Base-by-base conservation (phyloP, 1,140 invertebrate genomes). In the Cyclina sinensis region DNA sequence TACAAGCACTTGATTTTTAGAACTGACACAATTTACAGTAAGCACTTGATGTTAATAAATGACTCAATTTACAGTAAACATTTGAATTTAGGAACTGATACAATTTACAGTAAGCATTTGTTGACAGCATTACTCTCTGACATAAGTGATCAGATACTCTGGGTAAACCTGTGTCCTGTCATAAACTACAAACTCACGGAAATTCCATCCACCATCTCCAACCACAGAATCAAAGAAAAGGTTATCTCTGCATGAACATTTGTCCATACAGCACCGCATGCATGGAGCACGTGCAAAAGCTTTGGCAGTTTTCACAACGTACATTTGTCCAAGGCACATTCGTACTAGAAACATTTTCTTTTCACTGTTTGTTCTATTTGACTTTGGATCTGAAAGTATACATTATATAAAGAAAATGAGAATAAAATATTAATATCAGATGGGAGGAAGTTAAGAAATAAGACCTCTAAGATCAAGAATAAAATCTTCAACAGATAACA, bases 171-270 rank as follows among this genome's bases (percentile, higher is more conserved):
- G 54, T 14, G n/a, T 54, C 9, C 48, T 54, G 11, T 92, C 90
- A 89, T 91, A 92, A 5, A 91, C 83, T 65, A 90, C 86, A 92
- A 92, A 92, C 76, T 92, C 92, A 24, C 92, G 30, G 59, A 93
- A 93, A 12, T 86, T 86, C 86, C 88, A 90, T 0, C 16, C 32
- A 39, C 90, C 92, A 78, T 91, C 87, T 2, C 80, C 90, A 5
- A 92, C 80, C 24, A 92, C 91, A 14, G 92, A 91, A 48, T 91
- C 89, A 85, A 74, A 91, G 21, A 82, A 74, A 30, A n/a, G 21
- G 43, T 62, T 46, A 59, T 65, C 35, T 7, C 1, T 14, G 43
- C 87, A 82, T 5, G 62, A 65, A 35, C 90, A 90, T 35, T 62
- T 85, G 39, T 86, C 81, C 68, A 88, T 21, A n/a, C 7, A 24